phyloP scores from a whole-genome alignment of 2,113 vertebrate species.

The Tichodroma muraria region DNA sequence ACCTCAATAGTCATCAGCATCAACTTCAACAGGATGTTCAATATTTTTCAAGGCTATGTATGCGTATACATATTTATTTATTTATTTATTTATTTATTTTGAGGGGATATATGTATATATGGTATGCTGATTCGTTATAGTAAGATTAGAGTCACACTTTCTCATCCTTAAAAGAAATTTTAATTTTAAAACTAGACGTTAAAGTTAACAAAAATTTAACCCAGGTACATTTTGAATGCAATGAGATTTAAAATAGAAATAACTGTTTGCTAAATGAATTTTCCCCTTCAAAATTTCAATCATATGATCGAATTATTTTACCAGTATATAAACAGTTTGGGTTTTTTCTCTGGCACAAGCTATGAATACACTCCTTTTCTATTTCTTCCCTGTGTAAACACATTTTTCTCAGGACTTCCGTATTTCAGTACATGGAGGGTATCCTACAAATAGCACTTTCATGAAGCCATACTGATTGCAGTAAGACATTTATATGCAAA shows the following conservation, averaged over 20 bases:
- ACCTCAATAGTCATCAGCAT: background rate
- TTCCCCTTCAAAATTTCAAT: background rate
- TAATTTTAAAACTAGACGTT: background rate
- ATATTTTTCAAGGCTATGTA: background rate
- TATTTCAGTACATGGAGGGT: background rate
- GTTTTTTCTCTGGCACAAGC: background rate
- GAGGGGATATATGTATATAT: background rate
- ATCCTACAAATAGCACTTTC: background rate
- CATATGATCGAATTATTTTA: background rate
- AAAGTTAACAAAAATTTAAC: background rate
- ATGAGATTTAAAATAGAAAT: background rate
- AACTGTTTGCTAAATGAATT: background rate
- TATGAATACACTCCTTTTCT: constrained; percentile 10
- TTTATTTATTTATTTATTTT: too few relatives aligned
- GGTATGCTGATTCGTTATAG: background rate
- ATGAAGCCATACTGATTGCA: background rate
- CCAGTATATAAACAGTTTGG: background rate
- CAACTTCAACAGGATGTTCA: background rate
- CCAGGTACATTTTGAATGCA: background rate
- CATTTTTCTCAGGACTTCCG: constrained; percentile 11
- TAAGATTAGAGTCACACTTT: background rate
- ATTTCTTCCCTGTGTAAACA: constrained; percentile 7
- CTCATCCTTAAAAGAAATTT: background rate
- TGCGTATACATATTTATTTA: background rate
- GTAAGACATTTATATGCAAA: background rate